These are phyloP conservation scores for Actinopyga echinites DNA, from an alignment of 53 echinoderm and acorn worm genomes.

Conservation along the genomic window DNA sequence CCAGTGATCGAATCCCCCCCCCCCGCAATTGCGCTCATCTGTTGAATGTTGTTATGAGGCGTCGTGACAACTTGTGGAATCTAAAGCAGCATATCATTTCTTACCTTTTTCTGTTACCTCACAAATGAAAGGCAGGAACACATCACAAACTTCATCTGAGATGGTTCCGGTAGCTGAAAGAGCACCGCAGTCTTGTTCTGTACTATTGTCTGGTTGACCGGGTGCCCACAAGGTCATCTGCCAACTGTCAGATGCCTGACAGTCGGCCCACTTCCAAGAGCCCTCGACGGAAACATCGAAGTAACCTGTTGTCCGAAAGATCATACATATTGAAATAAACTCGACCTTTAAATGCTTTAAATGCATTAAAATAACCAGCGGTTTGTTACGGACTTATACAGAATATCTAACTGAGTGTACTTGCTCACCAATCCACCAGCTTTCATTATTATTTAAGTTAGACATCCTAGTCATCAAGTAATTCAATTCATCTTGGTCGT, in stretches of 20 bases:
- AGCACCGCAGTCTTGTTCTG: constrained; percentile 68
- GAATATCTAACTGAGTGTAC: neutral
- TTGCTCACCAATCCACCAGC: constrained; percentile 59
- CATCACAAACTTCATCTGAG: constrained; percentile 59
- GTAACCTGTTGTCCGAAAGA: constrained; percentile 54
- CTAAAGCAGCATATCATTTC: too few relatives aligned
- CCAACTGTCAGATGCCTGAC: constrained; percentile 63
- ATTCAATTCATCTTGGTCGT: constrained; percentile 60
- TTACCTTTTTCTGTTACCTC: constrained; percentile 80
- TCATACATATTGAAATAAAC: too few relatives aligned
- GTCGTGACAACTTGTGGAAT: too few relatives aligned
- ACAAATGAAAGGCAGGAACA: constrained; percentile 56
- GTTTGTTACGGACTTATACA: neutral
- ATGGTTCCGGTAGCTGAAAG: constrained; percentile 42
- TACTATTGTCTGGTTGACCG: constrained; percentile 63
- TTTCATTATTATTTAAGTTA: neutral
- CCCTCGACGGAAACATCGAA: constrained; percentile 78
- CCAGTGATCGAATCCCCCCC: too few relatives aligned
- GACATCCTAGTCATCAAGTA: constrained; percentile 47
- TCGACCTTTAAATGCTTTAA: neutral
- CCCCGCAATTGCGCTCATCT: too few relatives aligned
- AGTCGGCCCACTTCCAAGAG: constrained; percentile 83
- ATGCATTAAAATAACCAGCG: neutral
- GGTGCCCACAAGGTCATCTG: constrained; percentile 76
- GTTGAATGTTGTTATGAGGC: too few relatives aligned